These are phyloP conservation scores for Mesembrinibis cayennensis DNA, from an alignment of 2,113 vertebrate species.

Conservation along the genomic window DNA sequence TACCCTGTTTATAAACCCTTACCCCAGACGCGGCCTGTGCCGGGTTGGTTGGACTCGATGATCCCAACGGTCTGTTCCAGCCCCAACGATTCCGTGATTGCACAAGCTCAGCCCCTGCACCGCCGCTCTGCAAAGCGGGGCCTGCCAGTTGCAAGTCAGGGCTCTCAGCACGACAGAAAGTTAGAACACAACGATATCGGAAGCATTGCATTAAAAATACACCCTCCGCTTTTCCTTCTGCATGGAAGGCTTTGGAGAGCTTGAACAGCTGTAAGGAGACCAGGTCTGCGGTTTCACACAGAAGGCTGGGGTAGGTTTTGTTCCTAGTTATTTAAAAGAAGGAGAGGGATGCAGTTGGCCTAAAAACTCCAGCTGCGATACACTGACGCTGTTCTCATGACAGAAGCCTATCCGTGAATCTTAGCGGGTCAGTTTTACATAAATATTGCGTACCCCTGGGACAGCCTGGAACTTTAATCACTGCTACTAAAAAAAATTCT, in stretches of 20 bases:
- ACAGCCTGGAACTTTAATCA: background rate
- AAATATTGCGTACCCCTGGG: background rate
- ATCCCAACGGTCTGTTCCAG: too few relatives aligned
- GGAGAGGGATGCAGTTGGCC: background rate
- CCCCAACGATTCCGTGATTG: too few relatives aligned
- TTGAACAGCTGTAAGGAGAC: background rate
- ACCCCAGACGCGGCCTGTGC: accelerated
- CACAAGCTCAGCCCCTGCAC: background rate
- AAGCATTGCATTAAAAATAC: background rate
- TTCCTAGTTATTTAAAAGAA: background rate
- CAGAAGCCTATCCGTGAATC: background rate
- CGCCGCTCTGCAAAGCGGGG: background rate
- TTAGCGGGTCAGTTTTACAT: background rate
- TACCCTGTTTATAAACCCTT: background rate
- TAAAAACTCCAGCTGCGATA: background rate
- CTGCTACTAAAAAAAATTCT: background rate
- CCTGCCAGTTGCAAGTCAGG: background rate
- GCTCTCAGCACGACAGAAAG: background rate
- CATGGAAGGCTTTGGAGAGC: background rate
- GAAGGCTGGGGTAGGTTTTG: background rate
- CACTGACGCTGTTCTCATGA: background rate
- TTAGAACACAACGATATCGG: background rate
- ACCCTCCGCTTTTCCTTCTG: background rate
- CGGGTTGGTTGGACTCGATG: too few relatives aligned
- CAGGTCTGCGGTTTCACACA: background rate